A percentile compares a stretch with the other conserved stretches of the same genome.
phyloP scores from a whole-genome alignment of 2,888 invertebrate species.

The Brachynemurus nebulosus region DNA sequence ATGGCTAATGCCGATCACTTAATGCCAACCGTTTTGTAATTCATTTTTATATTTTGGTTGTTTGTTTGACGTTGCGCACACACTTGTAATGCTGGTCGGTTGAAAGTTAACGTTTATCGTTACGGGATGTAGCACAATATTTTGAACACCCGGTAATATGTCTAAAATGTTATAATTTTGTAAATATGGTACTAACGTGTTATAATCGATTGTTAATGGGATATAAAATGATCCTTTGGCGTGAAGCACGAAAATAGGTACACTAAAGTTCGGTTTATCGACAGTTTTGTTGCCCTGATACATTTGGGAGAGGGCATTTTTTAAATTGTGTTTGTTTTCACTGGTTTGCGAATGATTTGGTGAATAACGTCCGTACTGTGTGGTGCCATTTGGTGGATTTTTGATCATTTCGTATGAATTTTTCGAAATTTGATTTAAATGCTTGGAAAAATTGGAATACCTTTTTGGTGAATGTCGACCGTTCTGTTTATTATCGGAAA shows the following conservation, averaged over 20 bases:
- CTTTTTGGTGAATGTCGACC: slow-evolving; percentile 10
- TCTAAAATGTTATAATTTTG: slow-evolving; percentile 44
- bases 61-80: background rate
- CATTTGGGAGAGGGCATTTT: slow-evolving; percentile 13
- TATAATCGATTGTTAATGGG: slow-evolving; percentile 67
- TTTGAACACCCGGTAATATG: slow-evolving; percentile 37
- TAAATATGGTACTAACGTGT: slow-evolving; percentile 54
- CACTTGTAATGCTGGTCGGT: slow-evolving; percentile 16
- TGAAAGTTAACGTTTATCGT: slow-evolving; percentile 78
- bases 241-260: slow-evolving; percentile 84
- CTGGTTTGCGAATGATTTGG: slow-evolving; percentile 16
- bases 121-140: slow-evolving; percentile 65
- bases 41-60: slow-evolving; percentile 9
- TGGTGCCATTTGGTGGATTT: background rate
- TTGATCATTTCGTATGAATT: slow-evolving; percentile 4
- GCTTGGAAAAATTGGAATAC: slow-evolving; percentile 6
- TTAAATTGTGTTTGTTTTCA: slow-evolving; percentile 14
- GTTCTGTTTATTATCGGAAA: slow-evolving; percentile 19
- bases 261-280: slow-evolving; percentile 33
- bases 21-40: slow-evolving; percentile 9
- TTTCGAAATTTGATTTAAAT: slow-evolving; percentile 4
- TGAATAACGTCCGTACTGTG: no score
- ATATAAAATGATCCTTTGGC: slow-evolving; percentile 81
- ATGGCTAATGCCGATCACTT: no score
- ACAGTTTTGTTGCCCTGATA: slow-evolving; percentile 8